Percentiles rank a stretch among this genome's conserved stretches.
phyloP scores from a whole-genome alignment of 35 echinoderm and acorn worm species.

The Hemicentrotus pulcherrimus region DNA sequence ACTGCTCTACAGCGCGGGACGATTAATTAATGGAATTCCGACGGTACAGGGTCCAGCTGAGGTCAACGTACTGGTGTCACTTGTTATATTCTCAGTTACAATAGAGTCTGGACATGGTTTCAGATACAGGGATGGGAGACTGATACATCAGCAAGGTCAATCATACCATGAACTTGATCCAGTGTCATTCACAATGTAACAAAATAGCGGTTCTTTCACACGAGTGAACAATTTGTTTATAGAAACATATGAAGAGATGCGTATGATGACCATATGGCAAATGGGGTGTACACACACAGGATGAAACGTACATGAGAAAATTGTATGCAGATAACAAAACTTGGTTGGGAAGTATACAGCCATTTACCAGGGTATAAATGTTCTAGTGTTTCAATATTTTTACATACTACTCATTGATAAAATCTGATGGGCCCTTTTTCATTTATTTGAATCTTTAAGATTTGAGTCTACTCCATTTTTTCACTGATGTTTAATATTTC shows the following conservation, averaged over 20 bases:
- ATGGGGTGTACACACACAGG: too few relatives aligned
- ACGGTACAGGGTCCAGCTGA: background rate
- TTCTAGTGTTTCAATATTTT: too few relatives aligned
- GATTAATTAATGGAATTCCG: background rate
- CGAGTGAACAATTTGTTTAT: background rate
- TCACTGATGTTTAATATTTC: too few relatives aligned
- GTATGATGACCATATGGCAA: too few relatives aligned
- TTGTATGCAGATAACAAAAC: too few relatives aligned
- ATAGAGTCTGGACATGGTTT: background rate
- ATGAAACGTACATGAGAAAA: too few relatives aligned
- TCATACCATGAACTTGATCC: background rate
- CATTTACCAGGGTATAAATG: too few relatives aligned
- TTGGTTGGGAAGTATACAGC: too few relatives aligned
- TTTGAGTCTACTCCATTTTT: too few relatives aligned
- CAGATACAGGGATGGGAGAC: background rate
- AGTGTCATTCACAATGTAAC: background rate
- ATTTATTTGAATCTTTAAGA: too few relatives aligned
- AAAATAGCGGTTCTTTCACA: background rate
- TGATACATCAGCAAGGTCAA: background rate
- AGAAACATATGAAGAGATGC: background rate
- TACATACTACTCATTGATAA: too few relatives aligned
- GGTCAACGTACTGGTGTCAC: background rate
- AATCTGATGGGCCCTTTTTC: too few relatives aligned
- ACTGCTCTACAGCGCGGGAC: background rate
- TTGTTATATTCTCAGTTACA: background rate